Conservation (phyloP, 2,113 vertebrate species). For the Muscicapa adusta region DNA sequence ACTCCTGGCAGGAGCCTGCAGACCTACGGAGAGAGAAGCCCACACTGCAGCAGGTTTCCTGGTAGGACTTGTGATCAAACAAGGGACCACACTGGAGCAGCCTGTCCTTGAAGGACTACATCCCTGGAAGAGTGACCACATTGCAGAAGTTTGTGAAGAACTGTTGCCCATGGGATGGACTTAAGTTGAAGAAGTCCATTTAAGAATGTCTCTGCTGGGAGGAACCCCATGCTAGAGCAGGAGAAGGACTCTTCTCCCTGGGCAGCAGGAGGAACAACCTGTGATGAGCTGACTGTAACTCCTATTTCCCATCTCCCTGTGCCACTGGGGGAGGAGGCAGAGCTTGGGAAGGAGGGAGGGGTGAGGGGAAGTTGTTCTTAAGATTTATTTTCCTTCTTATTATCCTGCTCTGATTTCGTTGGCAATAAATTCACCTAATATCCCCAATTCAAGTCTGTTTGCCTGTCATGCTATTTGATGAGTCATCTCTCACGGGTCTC, state of each 20-base stretch:
- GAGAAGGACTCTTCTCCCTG: background rate
- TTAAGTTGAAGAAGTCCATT: background rate
- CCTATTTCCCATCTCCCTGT: background rate
- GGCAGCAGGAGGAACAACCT: background rate
- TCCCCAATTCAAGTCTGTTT: background rate
- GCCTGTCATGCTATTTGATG: background rate
- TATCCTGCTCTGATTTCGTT: background rate
- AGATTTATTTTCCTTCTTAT: background rate
- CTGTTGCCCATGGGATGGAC: background rate
- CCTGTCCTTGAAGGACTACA: background rate
- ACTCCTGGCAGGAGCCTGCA: background rate
- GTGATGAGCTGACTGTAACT: no score
- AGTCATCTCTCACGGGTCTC: background rate
- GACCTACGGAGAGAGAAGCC: background rate
- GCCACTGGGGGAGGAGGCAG: background rate
- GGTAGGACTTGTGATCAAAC: background rate
- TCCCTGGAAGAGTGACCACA: background rate
- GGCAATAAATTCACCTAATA: background rate
- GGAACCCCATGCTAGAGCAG: accelerated
- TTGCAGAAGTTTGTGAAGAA: background rate
- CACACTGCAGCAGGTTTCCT: background rate
- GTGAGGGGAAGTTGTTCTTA: background rate
- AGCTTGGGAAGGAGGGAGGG: background rate
- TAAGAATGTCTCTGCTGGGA: background rate
- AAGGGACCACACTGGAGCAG: background rate